Percentiles rank a stretch among this genome's conserved stretches.
phyloP scores from a whole-genome alignment of 2,797 vertebrate genomes.

The Apodemus agrarius region DNA sequence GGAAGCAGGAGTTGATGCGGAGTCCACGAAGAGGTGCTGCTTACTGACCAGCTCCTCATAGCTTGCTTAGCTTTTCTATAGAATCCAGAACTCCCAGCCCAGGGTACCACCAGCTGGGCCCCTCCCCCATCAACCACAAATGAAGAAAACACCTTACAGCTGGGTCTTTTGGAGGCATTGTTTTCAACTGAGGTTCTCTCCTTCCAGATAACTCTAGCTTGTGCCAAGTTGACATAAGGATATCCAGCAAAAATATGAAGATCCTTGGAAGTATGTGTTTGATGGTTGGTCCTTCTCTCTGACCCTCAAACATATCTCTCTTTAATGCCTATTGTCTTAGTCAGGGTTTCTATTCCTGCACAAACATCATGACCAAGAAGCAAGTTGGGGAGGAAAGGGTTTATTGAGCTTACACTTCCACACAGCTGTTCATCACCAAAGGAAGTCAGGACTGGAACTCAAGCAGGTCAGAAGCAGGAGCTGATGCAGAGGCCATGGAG shows the following conservation, averaged over 20 bases:
- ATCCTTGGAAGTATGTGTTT: not conserved
- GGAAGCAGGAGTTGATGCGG: not conserved
- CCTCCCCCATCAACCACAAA: not conserved
- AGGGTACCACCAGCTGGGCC: not conserved
- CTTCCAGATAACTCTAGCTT: not conserved
- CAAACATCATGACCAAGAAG: too few relatives aligned
- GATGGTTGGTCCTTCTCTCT: not conserved
- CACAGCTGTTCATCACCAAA: too few relatives aligned
- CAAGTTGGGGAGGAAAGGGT: too few relatives aligned
- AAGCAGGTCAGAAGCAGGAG: too few relatives aligned
- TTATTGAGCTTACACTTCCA: too few relatives aligned
- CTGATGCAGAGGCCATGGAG: too few relatives aligned
- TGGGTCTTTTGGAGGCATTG: too few relatives aligned
- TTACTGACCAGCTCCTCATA: not conserved
- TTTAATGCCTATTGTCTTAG: too few relatives aligned
- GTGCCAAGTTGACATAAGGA: not conserved
- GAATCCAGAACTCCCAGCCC: not conserved
- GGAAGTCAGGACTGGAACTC: too few relatives aligned
- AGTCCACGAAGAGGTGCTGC: not conserved
- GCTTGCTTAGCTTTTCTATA: not conserved
- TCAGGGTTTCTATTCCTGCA: too few relatives aligned
- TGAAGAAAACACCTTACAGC: not conserved
- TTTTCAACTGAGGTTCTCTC: not conserved
- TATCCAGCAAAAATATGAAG: not conserved
- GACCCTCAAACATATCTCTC: not conserved